A percentile compares a stretch with the other conserved stretches of the same genome.
Evolutionary conservation across 2,888 invertebrate species (phyloP).

Genomic region (Drepanosiphum platanoidis): DNA sequence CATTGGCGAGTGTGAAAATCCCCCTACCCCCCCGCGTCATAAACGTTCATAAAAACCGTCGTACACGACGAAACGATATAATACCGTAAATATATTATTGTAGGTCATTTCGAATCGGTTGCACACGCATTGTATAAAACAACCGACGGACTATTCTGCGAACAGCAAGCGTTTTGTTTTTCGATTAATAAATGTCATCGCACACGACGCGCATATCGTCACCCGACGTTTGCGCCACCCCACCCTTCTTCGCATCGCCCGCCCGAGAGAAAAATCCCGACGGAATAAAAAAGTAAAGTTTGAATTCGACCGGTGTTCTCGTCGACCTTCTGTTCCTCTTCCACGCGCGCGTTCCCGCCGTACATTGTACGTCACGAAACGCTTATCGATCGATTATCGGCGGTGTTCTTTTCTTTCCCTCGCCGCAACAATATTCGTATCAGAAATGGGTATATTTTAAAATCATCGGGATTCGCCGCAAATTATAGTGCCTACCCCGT

Average conservation of each 20-base stretch:
- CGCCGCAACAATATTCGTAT: no score
- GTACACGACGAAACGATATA: no score
- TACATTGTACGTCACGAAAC: not conserved
- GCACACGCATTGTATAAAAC: no score
- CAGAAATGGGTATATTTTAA: no score
- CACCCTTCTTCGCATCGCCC: no score
- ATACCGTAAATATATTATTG: conserved; percentile 1
- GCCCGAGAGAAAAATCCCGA: not conserved
- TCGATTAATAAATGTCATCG: not conserved
- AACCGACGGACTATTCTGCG: not conserved
- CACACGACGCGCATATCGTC: no score
- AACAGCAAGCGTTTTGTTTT: not conserved
- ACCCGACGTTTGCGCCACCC: no score
- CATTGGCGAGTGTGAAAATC: not conserved
- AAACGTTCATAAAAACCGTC: not conserved
- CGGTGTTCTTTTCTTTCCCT: not conserved
- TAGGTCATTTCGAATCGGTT: conserved; percentile 20
- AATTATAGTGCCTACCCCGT: no score
- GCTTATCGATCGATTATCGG: not conserved
- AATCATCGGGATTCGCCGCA: no score
- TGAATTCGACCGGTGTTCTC: not conserved
- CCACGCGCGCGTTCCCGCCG: no score
- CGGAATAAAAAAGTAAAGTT: not conserved
- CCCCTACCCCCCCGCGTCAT: not conserved
- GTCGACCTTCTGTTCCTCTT: no score